phyloP scores from a whole-genome alignment of 35 echinoderm and acorn worm species.

The Ptychodera flava region DNA sequence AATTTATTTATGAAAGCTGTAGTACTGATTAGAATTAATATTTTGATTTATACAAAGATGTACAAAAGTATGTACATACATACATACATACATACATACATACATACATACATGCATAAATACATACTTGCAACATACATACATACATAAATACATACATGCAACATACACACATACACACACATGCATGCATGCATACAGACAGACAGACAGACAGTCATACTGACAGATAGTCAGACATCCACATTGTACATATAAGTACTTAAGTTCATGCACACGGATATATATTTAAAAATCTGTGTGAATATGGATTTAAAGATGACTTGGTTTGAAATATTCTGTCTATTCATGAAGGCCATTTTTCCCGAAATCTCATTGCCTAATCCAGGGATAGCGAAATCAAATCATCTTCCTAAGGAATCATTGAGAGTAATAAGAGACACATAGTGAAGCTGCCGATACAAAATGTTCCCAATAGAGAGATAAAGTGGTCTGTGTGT shows the following conservation, averaged over 20 bases:
- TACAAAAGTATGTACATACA: not conserved
- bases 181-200: not conserved
- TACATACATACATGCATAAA: not conserved
- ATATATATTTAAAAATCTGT: not conserved
- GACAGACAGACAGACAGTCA: not conserved
- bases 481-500: no score
- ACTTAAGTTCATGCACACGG: not conserved
- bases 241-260: not conserved
- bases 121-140: not conserved
- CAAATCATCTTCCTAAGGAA: no score
- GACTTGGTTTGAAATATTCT: no score
- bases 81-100: not conserved
- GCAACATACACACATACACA: not conserved
- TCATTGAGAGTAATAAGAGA: no score
- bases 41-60: not conserved
- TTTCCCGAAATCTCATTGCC: no score
- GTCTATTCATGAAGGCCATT: no score
- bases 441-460: no score
- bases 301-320: not conserved
- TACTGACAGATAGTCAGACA: not conserved
- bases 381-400: no score
- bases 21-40: no score
- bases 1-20: no score
- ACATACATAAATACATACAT: not conserved
- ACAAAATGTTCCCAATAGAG: no score